phyloP scores from a whole-genome alignment of 2,113 vertebrate genomes.

The Rhinoderma darwinii region DNA sequence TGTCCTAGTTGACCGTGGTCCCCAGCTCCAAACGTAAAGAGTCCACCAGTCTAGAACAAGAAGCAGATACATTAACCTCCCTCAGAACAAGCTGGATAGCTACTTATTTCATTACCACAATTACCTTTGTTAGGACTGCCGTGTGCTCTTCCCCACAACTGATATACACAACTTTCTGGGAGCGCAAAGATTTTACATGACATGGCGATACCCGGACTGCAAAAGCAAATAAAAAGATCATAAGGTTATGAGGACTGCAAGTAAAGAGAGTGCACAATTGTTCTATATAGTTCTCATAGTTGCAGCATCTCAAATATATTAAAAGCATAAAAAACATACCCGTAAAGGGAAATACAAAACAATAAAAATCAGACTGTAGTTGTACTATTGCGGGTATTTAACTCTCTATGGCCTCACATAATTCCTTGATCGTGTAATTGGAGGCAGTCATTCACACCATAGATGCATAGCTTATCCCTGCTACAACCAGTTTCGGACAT shows the following conservation, averaged over 20 bases:
- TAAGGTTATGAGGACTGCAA: not conserved
- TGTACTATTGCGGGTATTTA: too few relatives aligned
- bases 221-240: conserved; percentile 14
- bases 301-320: too few relatives aligned
- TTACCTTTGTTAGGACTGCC: conserved; percentile 93
- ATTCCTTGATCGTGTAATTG: not conserved
- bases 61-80: not conserved
- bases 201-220: conserved; percentile 93
- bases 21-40: conserved; percentile 91
- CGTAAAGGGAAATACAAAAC: not conserved
- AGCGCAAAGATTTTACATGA: conserved; percentile 91
- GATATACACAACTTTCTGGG: conserved; percentile 95
- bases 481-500: not conserved
- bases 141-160: conserved; percentile 93
- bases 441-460: not conserved
- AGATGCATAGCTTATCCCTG: not conserved
- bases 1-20: conserved; percentile 88
- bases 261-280: not conserved
- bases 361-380: not conserved
- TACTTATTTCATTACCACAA: not conserved
- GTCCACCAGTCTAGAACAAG: conserved; percentile 80
- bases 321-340: too few relatives aligned
- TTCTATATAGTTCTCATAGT: not conserved
- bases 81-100: not conserved
- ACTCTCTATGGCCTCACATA: not conserved